Evolutionary conservation across 2,113 vertebrate genomes (phyloP), one percentile per base, ranked within the genome.

Genomic region (Penelope pileata): DNA sequence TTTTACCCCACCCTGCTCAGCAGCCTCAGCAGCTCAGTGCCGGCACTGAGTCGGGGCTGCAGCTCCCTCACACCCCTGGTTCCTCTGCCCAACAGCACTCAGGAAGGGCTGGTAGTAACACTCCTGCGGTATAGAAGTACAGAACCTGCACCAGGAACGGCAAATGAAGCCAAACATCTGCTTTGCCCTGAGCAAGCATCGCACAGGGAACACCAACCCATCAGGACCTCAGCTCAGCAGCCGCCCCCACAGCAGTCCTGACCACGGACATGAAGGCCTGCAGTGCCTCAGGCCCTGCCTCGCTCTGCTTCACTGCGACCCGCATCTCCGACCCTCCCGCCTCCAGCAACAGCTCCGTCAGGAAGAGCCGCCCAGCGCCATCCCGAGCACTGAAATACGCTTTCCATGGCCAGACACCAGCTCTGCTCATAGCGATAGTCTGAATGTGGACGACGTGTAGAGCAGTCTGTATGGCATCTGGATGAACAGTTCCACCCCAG

Each of bases 381-480:
- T 99, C 98, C 95, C 96, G 98, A 30, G 98, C 98, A 84, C 98
- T 98, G 81, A 99, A 97, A 93, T 99, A 99, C 62, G 99, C 98
- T 87, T 98, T 99, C 99, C 99, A 99, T 0, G 98, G 98, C 67
- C 96, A 96, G 5, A 97, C 80, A 13, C 98, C 97, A 6, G 97
- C 91, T 23, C 96, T 98, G 32, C 98, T 99, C 97, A 99, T 98
- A 11, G 99, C 99, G 47, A 99, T 97, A 9, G 98, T 98, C 94
- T 99, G 99, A 97, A 99, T 98, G 91, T 99, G 98, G 91, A 99
- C 97, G 9, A 99, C 97, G 21, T 98, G 98, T 81, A 99, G 97
- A 19, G 99, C 98, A 18, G 98, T 97, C 97, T 99, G 99, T 47
- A 99, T 90, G 63, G 97, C 97, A 30, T 99, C 98, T 0, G 98